Conservation (phyloP, 1,140 invertebrate species). For the Adoxophyes honmai region DNA sequence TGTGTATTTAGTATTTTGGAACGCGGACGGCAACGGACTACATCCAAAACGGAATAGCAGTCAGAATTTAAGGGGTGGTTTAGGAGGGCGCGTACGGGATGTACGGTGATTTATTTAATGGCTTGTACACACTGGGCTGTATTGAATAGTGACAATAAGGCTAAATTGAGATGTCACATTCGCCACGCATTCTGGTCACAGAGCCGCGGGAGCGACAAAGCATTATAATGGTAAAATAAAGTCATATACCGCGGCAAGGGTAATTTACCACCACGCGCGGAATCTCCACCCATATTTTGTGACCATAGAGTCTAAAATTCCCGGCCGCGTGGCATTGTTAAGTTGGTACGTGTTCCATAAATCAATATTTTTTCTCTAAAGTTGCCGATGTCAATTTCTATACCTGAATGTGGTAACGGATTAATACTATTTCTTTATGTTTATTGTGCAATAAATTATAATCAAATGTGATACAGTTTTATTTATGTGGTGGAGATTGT, state of each 20-base stretch:
- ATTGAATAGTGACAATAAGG: conserved; percentile 41
- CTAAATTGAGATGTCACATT: conserved; percentile 59
- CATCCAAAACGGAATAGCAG: not conserved
- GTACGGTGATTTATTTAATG: conserved; percentile 37
- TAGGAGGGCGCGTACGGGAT: conserved; percentile 33
- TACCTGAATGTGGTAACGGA: conserved; percentile 14
- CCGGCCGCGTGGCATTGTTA: not conserved
- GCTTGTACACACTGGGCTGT: conserved; percentile 25
- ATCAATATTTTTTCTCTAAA: conserved; percentile 27
- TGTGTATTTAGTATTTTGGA: not conserved
- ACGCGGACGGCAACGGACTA: not conserved
- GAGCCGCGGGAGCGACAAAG: conserved; percentile 29
- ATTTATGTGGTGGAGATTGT: not conserved
- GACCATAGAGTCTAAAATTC: not conserved
- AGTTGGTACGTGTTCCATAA: conserved; percentile 22
- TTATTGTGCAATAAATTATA: conserved; percentile 12
- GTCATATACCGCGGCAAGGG: conserved; percentile 30
- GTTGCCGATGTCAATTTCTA: conserved; percentile 15
- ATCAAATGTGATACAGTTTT: conserved; percentile 14
- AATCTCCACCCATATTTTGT: too few species aligned
- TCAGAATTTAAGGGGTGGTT: conserved; percentile 1
- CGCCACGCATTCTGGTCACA: conserved; percentile 37
- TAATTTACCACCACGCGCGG: conserved; percentile 16
- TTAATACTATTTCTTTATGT: conserved; percentile 11
- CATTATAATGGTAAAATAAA: conserved; percentile 42